Evolutionary conservation across 2,888 invertebrate species (phyloP), one percentile per base, ranked within the genome.

Genomic region (Drosophila infuscata): DNA sequence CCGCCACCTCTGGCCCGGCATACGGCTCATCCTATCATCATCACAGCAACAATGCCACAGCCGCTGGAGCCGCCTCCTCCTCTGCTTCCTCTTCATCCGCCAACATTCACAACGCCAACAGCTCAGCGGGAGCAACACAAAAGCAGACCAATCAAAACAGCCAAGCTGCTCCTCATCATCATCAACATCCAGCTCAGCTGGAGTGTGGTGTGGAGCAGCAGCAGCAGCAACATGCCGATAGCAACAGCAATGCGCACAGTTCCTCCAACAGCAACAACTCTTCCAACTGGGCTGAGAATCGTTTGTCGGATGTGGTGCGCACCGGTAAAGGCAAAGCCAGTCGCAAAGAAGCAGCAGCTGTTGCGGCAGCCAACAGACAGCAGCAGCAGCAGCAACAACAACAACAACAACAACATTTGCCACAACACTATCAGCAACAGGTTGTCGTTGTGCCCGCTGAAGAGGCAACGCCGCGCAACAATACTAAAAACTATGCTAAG

Each of bases 251-350:
- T 67, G 65, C 70, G 64, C 89, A 90, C 63, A 89, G 90, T 90
- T 91, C 91, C 89, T 80, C 90, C 69, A 30, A 33, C 63, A 3
- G 33, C 69, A 17, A 56, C 59, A 46, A 25, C 56, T 25, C 46
- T 46, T 29, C 46, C 71, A 94, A 93, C 92, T 94, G 94, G 92
- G 89, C 93, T 52, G 94, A 95, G 91, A 95, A 94, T 92, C 95
- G 96, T 91, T 94, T 97, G 88, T 95, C 97, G 15, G 97, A 97
- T 92, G 96, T 97, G 51, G 97, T 97, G 56, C 96, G 96, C 41
- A 80, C 79, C 4, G 87, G 81, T 38, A 83, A 88, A 53, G 91
- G 91, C 69, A 92, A 92, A 70, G 84, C 89, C 20, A 25, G 46
- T n/a, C 91, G 92, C 46, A 92, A 92, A 74, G 92, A 92, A 66